These are phyloP conservation scores for Pelagia noctiluca DNA, from an alignment of 30 jellyfish, hydroid and myxozoan species.

Conservation along the genomic window DNA sequence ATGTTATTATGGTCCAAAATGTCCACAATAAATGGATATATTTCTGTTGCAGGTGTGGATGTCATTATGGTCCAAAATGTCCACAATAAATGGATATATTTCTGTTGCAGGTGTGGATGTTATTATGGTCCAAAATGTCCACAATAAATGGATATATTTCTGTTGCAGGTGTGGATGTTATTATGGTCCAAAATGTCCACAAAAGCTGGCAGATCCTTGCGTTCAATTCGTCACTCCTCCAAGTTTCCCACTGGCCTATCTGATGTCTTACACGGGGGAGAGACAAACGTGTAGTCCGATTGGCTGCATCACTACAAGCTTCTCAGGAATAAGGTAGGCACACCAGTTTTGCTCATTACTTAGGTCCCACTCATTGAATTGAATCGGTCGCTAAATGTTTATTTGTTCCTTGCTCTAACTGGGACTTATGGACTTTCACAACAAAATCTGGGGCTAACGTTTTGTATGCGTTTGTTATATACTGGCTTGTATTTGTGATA, in stretches of 20 bases:
- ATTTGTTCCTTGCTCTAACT: not conserved
- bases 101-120: too few relatives aligned
- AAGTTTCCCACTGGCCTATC: slow-evolving; percentile 61
- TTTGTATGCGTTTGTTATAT: not conserved
- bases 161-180: too few relatives aligned
- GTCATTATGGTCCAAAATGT: too few relatives aligned
- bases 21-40: not conserved
- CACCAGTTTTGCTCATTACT: not conserved
- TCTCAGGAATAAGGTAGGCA: slow-evolving; percentile 71
- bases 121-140: not conserved
- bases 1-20: not conserved
- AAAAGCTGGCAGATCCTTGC: slow-evolving; percentile 56
- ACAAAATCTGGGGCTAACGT: not conserved
- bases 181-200: slow-evolving; percentile 72
- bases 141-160: too few relatives aligned
- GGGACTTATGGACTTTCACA: not conserved
- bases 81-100: too few relatives aligned
- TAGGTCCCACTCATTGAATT: not conserved
- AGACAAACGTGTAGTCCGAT: slow-evolving; percentile 52
- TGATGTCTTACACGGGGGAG: slow-evolving; percentile 70
- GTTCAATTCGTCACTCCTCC: slow-evolving; percentile 48
- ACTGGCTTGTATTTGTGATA: not conserved
- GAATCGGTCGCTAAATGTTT: not conserved
- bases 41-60: too few relatives aligned
- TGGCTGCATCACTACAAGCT: slow-evolving; percentile 69